Conservation (phyloP, 53 echinoderm and acorn worm species). For the Paracentrotus lividus region DNA sequence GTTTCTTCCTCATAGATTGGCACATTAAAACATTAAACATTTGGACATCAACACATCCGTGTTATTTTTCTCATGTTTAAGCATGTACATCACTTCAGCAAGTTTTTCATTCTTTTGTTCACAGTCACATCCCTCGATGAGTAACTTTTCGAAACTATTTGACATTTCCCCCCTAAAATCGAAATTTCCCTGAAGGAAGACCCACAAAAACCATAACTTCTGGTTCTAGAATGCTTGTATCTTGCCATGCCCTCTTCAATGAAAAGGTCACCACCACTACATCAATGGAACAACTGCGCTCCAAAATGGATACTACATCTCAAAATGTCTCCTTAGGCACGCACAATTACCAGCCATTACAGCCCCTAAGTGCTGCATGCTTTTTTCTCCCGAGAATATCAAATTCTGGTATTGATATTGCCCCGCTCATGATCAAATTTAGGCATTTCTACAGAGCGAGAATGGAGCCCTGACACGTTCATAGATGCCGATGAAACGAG, state of each 20-base stretch:
- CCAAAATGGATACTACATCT: conserved; percentile 1
- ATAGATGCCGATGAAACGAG: not conserved
- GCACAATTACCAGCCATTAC: conserved; percentile 38
- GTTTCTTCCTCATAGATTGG: too few relatives aligned
- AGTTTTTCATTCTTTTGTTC: too few relatives aligned
- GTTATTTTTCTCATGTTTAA: too few relatives aligned
- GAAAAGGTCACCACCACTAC: conserved; percentile 9
- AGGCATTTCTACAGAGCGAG: not conserved
- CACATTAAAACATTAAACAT: too few relatives aligned
- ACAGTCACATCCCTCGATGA: too few relatives aligned
- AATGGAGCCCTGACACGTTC: not conserved
- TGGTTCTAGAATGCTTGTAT: not conserved
- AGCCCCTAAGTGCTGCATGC: conserved; percentile 21
- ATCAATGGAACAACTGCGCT: not conserved
- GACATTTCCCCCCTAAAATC: not conserved
- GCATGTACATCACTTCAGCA: too few relatives aligned
- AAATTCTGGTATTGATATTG: conserved; percentile 52
- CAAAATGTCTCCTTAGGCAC: not conserved
- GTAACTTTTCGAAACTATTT: not conserved
- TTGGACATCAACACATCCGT: too few relatives aligned
- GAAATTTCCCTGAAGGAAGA: not conserved
- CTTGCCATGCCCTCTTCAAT: conserved; percentile 10
- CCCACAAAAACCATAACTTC: not conserved
- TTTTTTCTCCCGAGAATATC: conserved; percentile 36
- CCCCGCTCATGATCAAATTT: conserved; percentile 15